These are phyloP conservation scores for Erebia palarica DNA, from an alignment of 2,888 invertebrate species.

Conservation along the genomic window DNA sequence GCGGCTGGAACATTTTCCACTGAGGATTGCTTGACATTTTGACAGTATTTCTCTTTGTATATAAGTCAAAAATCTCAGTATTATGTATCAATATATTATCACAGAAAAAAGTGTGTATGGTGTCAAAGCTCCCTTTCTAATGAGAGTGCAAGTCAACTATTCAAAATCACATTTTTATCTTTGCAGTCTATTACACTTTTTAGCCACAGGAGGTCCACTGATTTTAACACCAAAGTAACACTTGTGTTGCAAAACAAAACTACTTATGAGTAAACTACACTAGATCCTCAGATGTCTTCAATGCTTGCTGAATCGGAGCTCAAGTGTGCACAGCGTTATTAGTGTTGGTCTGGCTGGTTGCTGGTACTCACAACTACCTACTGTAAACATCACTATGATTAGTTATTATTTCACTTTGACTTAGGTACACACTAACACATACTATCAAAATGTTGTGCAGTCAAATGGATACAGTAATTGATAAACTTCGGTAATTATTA, in stretches of 20 bases:
- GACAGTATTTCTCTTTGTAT: conserved; percentile 70
- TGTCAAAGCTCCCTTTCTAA: conserved; percentile 55
- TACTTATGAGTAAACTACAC: conserved; percentile 74
- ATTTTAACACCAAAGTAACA: conserved; percentile 55
- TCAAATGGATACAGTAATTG: neutral
- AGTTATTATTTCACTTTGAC: conserved; percentile 1
- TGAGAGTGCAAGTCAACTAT: conserved; percentile 61
- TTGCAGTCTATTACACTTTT: conserved; percentile 51
- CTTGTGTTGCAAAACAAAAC: conserved; percentile 61
- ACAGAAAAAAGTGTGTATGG: conserved; percentile 72
- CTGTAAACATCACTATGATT: conserved; percentile 32
- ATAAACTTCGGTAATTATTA: conserved; percentile 3
- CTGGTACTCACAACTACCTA: conserved; percentile 52
- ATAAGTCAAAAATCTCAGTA: conserved; percentile 68
- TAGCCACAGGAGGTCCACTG: conserved; percentile 33
- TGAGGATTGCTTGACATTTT: conserved; percentile 92
- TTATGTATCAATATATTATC: conserved; percentile 70
- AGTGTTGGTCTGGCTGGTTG: conserved; percentile 51
- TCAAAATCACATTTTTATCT: conserved; percentile 72
- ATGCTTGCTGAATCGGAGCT: conserved; percentile 93
- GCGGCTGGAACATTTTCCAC: conserved; percentile 96
- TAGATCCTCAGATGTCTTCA: conserved; percentile 93
- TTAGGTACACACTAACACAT: conserved; percentile 1
- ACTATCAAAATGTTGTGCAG: neutral
- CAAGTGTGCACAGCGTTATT: conserved; percentile 54